Base-by-base conservation (phyloP, 2,888 invertebrate genomes). In the Agrochola macilenta region DNA sequence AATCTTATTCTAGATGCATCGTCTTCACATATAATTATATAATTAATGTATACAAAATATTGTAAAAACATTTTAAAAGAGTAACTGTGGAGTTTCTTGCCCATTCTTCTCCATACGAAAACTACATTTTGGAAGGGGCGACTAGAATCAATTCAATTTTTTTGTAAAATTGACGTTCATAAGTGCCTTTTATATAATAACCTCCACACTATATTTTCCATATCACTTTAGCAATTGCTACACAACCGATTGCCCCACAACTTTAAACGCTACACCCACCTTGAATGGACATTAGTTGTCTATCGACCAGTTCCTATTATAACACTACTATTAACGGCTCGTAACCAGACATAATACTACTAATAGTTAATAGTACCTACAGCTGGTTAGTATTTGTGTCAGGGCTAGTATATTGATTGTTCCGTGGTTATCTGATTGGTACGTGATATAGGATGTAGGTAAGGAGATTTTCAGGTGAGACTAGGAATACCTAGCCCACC, bases 361-460 rank as follows among this genome's bases (percentile, higher is more conserved):
- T 61, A 54, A 69, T 39, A 61, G 58, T 52, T 74, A 76, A 52
- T 75, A 70, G 26, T 69, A 43, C 23, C 23, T n/a, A 64, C 35
- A 1, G 8, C 5, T 58, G 58, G 69, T 26, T 61, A 72, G 72
- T 74, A 76, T 72, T 64, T 61, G 64, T 85, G 84, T 83, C 78
- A 85, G 46, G 68, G 78, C 12, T 69, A 79, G 20, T 72, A 58
- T 65, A 80, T 83, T 78, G 57, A 76, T 78, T 78, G 43, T 49
- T 9, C 5, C 0, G 26, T n/a, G 14, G 43, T 46, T n/a, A 57
- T 74, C 30, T 58, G 39, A 61, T 57, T 60, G 35, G 43, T 63
- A 52, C 60, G 64, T 52, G 14, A 54, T n/a, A 7, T n/a, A 23
- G 9, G 5, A 76, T 43, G 2, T 39, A 23, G 26, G 17, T 61